Evolutionary conservation across 1,140 invertebrate genomes (phyloP).

Genomic region (Homarus americanus): DNA sequence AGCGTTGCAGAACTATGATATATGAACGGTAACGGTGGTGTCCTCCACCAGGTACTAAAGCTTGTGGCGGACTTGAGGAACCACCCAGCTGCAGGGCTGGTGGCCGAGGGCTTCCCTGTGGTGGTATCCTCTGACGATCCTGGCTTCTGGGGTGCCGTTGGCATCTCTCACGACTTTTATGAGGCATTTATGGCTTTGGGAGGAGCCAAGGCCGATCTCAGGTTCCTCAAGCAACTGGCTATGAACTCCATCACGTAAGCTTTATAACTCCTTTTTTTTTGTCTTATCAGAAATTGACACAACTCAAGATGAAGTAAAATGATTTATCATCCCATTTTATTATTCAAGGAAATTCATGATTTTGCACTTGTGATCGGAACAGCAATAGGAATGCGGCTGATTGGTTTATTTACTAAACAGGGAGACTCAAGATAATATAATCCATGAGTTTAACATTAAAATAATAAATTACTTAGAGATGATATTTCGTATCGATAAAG

Average conservation of each 20-base stretch:
- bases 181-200: constrained; percentile 89
- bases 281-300: no score
- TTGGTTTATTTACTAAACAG: no score
- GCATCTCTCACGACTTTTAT: constrained; percentile 90
- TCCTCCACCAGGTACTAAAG: constrained; percentile 84
- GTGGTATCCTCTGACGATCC: constrained; percentile 89
- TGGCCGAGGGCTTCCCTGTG: constrained; percentile 82
- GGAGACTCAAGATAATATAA: no score
- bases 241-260: constrained; percentile 85
- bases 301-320: no score
- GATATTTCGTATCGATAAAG: no score
- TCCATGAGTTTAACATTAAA: not conserved
- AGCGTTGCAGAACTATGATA: no score
- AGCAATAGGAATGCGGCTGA: not conserved
- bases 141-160: constrained; percentile 86
- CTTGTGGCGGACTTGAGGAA: constrained; percentile 88
- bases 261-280: not conserved
- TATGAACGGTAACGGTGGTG: not conserved
- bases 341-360: no score
- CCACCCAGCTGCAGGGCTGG: constrained; percentile 85
- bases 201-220: constrained; percentile 84
- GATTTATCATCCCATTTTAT: no score
- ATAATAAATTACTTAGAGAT: no score
- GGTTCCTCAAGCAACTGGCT: constrained; percentile 87
- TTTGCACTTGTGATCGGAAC: no score